These are phyloP conservation scores for Sebastes minor DNA, from an alignment of 2,797 vertebrate species.

Conservation along the genomic window DNA sequence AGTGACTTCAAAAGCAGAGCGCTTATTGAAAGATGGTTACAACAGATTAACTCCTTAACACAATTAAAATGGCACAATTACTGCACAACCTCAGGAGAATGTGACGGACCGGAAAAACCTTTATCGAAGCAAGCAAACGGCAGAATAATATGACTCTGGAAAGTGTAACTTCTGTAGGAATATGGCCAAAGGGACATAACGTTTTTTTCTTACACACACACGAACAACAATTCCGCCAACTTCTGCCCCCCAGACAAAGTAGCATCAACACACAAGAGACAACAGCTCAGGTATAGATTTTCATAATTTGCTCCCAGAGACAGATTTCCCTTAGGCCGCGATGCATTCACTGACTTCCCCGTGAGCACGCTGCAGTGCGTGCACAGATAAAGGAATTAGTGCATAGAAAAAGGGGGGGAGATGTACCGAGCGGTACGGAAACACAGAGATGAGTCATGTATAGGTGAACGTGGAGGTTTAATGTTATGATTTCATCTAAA, in stretches of 20 bases:
- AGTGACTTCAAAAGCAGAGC: conserved; percentile 59
- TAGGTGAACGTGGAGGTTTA: not conserved
- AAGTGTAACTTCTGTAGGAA: not conserved
- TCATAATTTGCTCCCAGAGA: conserved; percentile 14
- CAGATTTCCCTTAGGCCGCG: conserved; percentile 20
- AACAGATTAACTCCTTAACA: conserved; percentile 43
- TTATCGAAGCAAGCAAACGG: not conserved
- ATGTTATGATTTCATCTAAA: not conserved
- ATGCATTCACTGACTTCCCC: conserved; percentile 16
- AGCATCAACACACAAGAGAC: not conserved
- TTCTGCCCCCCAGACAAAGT: not conserved
- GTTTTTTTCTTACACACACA: not conserved
- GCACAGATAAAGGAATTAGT: not conserved
- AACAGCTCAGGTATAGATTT: conserved; percentile 24
- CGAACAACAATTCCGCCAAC: not conserved
- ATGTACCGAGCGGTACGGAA: not conserved
- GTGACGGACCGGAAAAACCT: not conserved
- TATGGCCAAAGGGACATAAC: not conserved
- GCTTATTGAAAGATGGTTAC: conserved; percentile 58
- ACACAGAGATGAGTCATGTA: conserved; percentile 7
- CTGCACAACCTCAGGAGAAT: not conserved
- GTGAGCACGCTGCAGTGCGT: not conserved
- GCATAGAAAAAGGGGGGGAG: not conserved
- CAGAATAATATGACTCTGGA: not conserved
- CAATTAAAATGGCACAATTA: conserved; percentile 37